Evolutionary conservation across 1,140 invertebrate species (phyloP).

Genomic region (Rhopalosiphum maidis): DNA sequence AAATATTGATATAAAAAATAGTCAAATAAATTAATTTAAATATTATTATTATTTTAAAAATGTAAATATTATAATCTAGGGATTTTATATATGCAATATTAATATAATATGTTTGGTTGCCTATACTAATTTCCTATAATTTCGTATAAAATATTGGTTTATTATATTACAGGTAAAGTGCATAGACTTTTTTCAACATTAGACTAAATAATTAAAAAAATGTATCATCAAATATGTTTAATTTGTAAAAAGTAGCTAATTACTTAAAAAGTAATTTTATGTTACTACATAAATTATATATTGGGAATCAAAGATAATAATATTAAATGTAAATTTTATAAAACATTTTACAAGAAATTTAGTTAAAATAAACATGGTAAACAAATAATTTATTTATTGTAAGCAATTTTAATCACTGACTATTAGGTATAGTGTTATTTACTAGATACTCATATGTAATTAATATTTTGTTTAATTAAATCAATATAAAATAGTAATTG

Average conservation of each 20-base stretch:
- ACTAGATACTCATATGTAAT: not conserved
- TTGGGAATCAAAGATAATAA: not conserved
- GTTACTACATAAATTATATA: too few species aligned
- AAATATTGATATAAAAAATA: not conserved
- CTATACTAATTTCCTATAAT: not conserved
- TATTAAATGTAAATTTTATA: not conserved
- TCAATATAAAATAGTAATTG: not conserved
- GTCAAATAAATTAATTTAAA: not conserved
- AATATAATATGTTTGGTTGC: not conserved
- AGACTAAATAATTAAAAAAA: not conserved
- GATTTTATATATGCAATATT: not conserved
- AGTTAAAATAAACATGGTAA: not conserved
- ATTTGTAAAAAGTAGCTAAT: too few species aligned
- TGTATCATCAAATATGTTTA: not conserved
- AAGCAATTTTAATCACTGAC: not conserved
- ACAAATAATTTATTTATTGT: not conserved
- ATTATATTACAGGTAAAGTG: not conserved
- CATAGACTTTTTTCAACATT: not conserved
- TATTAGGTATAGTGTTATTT: not conserved
- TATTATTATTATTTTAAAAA: not conserved
- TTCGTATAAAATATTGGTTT: not conserved
- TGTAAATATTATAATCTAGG: not conserved
- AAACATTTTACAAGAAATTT: not conserved
- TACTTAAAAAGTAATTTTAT: too few species aligned
- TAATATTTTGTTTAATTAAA: not conserved